Base-by-base conservation (phyloP, 1,140 invertebrate species). In the Hypothenemus hampei region DNA sequence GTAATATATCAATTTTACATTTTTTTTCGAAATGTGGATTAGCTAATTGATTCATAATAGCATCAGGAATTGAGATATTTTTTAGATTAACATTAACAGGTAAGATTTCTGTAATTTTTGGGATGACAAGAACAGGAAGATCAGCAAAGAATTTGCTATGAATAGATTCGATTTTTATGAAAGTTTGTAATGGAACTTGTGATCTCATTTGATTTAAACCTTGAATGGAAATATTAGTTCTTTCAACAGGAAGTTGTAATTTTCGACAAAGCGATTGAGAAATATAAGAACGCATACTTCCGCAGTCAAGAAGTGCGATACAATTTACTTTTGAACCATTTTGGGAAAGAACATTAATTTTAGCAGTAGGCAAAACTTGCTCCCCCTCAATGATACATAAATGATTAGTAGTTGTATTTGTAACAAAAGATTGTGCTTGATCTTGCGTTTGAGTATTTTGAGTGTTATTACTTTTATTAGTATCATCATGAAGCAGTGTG, bases 1-100 rank as follows among this genome's bases (percentile, higher is more conserved):
- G 13, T 10, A 64, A 37, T 15, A 62, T 35, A 29, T 63, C 61
- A 13, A 63, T 45, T 13, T 46, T 10, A 10, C 33, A 2, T 10
- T 41, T 16, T 33, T 13, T 19, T 13, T 52, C 16, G 46, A 57
- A 60, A 18, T 44, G 19, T 16, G 48, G 55, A 31, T 60, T 54
- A 18, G 59, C 43, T 6, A 60, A 26, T 29, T 46, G 22, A 7
- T n/a, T n/a, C n/a, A n/a, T n/a, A n/a, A 57, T 22, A 48, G 49
- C 36, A 8, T 31, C 5, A 10, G 51, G 57, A 31, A 59, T 59
- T n/a, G n/a, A 19, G 55, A 49, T 7, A 59, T 6, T 29, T 29
- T 29, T 29, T 29, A 11, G 11, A 29, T 29, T 5, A 6, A 6
- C 11, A 29, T 29, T 11, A 11, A 5, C 24, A 29, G 24, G 24